Conservation (phyloP, 2,113 vertebrate genomes). For the Furnarius figulus region DNA sequence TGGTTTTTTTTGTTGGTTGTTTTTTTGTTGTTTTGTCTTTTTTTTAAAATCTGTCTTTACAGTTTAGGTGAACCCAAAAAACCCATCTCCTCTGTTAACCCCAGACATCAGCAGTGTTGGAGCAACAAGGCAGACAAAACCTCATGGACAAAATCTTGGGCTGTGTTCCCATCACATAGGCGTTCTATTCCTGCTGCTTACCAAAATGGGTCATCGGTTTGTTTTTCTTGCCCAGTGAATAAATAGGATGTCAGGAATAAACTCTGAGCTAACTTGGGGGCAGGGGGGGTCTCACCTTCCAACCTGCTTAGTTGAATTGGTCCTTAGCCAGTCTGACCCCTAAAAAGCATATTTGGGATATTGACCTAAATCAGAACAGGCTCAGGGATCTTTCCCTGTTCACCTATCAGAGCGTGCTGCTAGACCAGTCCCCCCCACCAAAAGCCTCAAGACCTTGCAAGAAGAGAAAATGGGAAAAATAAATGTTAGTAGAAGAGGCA, state of each 20-base stretch:
- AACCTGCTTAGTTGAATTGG: neutral
- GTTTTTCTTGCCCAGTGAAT: neutral
- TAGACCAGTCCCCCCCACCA: neutral
- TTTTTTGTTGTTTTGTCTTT: neutral
- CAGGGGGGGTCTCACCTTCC: neutral
- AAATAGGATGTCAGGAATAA: neutral
- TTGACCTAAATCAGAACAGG: neutral
- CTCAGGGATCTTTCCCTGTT: neutral
- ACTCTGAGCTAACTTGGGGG: neutral
- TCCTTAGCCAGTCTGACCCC: neutral
- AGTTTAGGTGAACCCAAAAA: neutral
- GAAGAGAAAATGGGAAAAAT: neutral
- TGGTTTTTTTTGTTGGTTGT: no score
- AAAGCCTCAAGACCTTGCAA: neutral
- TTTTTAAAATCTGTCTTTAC: neutral
- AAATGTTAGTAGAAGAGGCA: neutral
- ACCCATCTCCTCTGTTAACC: neutral
- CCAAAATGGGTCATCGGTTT: neutral
- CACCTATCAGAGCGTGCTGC: neutral
- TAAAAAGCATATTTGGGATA: neutral
- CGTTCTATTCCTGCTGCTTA: neutral
- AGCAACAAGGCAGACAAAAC: neutral
- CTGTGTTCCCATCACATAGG: neutral
- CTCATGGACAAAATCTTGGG: no score
- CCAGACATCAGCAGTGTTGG: neutral